These are phyloP conservation scores for Gallinago nigripennis DNA, from an alignment of 2,797 vertebrate species.

Conservation along the genomic window DNA sequence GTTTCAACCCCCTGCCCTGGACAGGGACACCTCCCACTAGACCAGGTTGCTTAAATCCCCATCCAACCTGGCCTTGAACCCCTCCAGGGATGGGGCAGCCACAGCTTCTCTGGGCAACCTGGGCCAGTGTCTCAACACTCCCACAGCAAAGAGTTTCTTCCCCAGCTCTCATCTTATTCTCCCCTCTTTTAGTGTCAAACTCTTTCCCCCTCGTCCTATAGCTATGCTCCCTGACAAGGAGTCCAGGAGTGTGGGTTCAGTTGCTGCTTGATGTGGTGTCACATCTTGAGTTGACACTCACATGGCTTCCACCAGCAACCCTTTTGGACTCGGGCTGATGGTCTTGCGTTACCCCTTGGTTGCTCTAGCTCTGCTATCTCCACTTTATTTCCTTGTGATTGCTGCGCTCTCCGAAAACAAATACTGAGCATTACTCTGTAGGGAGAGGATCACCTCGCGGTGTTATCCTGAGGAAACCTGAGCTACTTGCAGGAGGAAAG, in stretches of 20 bases:
- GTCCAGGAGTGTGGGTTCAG: not conserved
- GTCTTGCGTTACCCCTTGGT: not conserved
- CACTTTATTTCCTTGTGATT: not conserved
- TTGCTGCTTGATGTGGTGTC: not conserved
- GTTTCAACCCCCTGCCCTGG: too few species aligned
- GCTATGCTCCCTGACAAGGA: too few species aligned
- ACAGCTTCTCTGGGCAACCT: too few species aligned
- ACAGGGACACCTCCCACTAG: too few species aligned
- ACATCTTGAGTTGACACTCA: not conserved
- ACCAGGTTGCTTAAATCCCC: too few species aligned
- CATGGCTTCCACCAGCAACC: not conserved
- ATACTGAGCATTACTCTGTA: accelerated
- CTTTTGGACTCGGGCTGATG: not conserved
- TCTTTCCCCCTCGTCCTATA: too few species aligned
- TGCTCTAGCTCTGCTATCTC: not conserved
- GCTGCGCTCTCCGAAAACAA: not conserved
- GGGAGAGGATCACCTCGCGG: not conserved
- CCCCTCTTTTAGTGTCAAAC: too few species aligned
- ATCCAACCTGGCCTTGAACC: too few species aligned
- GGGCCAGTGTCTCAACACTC: too few species aligned
- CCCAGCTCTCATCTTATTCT: too few species aligned
- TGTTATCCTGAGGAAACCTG: not conserved
- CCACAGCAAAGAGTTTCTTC: too few species aligned
- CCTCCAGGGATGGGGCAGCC: too few species aligned
- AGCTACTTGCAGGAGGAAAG: not conserved